phyloP scores from a whole-genome alignment of 2,113 vertebrate genomes.

The Puffinus mauretanicus region DNA sequence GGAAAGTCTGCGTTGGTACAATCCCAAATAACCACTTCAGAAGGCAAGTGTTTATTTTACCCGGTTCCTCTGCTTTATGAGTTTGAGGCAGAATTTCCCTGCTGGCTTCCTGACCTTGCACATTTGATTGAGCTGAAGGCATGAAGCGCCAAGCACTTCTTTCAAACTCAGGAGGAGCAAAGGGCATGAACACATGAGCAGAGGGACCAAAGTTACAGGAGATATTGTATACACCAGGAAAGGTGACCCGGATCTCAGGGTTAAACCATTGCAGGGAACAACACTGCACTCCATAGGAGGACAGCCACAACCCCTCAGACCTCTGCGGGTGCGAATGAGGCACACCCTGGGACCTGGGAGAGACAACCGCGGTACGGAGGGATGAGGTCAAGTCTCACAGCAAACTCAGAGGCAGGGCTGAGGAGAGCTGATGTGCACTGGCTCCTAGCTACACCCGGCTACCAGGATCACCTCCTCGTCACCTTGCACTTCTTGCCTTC shows the following conservation, averaged over 20 bases:
- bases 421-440: not conserved
- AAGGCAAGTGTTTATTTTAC: not conserved
- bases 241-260: not conserved
- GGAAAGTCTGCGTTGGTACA: fast-evolving
- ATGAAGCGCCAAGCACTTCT: not conserved
- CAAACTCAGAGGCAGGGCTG: not conserved
- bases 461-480: not conserved
- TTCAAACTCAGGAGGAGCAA: not conserved
- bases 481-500: not conserved
- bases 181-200: not conserved
- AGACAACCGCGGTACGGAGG: fast-evolving
- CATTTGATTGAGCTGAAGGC: not conserved
- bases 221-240: not conserved
- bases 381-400: not conserved
- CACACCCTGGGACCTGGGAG: not conserved
- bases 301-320: not conserved
- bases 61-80: not conserved
- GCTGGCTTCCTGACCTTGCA: not conserved
- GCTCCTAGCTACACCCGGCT: not conserved
- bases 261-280: not conserved
- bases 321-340: fast-evolving
- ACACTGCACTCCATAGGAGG: not conserved
- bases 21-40: not conserved
- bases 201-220: not conserved
- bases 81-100: not conserved